Percentiles rank a stretch among this genome's conserved stretches.
These are phyloP conservation scores for Nesoenas mayeri DNA, from an alignment of 2,113 vertebrate species.

Conservation along the genomic window DNA sequence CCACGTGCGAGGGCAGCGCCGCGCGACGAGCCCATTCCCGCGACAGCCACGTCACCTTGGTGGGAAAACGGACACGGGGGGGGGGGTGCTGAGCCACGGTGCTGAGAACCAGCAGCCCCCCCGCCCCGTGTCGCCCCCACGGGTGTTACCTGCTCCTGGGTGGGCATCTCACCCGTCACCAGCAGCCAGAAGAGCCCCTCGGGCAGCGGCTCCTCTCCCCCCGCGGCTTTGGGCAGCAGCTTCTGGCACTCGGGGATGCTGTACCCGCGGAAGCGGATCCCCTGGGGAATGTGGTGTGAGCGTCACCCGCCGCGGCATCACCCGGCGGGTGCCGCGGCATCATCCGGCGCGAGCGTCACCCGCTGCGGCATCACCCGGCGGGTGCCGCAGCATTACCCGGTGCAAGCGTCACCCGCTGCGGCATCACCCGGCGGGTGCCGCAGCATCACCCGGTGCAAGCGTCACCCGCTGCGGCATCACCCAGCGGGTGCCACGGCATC, in stretches of 20 bases:
- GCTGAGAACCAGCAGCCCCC: fast-evolving
- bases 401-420: no score
- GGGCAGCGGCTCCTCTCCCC: slow-evolving; percentile 91
- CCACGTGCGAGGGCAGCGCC: slow-evolving; percentile 94
- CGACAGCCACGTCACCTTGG: slow-evolving; percentile 90
- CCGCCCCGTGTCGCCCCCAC: fast-evolving
- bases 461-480: no score
- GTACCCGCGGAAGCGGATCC: slow-evolving; percentile 94
- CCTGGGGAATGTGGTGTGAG: no score
- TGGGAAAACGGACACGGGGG: no score
- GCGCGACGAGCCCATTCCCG: slow-evolving; percentile 95
- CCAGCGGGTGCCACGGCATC: no score
- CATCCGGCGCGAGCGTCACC: no score
- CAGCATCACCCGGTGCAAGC: no score
- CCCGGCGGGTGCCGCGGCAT: fast-evolving
- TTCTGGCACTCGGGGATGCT: slow-evolving; percentile 97
- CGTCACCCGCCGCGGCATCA: fast-evolving
- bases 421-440: no score
- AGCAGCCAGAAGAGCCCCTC: slow-evolving; percentile 97
- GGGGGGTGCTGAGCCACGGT: not conserved
- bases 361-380: no score
- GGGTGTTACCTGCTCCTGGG: slow-evolving; percentile 86
- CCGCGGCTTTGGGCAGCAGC: slow-evolving; percentile 88
- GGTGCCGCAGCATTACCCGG: no score
- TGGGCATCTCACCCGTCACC: slow-evolving; percentile 91